These are phyloP conservation scores for Alloscopus bannaensis DNA, from an alignment of 2,888 invertebrate species.

Conservation along the genomic window DNA sequence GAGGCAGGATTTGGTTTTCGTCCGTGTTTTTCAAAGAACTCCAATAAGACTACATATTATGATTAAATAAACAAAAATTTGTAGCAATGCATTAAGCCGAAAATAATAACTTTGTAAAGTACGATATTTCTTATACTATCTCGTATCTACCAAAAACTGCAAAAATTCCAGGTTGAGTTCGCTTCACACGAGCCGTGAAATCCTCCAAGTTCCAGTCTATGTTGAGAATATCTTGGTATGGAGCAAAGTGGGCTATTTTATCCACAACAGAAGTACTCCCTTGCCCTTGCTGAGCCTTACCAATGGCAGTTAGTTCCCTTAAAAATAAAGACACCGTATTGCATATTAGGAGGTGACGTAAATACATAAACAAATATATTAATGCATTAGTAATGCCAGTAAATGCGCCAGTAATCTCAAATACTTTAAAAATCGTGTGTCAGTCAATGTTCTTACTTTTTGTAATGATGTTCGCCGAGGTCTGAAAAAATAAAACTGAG, in stretches of 20 bases:
- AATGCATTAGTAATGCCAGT: too few relatives aligned
- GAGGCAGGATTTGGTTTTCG: slow-evolving; percentile 84
- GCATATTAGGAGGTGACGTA: slow-evolving; percentile 12
- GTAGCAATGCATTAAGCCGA: slow-evolving; percentile 6
- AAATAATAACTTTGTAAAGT: background rate
- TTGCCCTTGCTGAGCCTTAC: slow-evolving; percentile 72
- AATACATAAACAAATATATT: slow-evolving; percentile 12
- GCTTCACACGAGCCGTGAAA: slow-evolving; percentile 81
- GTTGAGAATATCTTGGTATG: slow-evolving; percentile 82
- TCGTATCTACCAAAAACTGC: slow-evolving; percentile 60
- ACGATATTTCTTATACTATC: background rate
- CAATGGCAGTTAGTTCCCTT: slow-evolving; percentile 66
- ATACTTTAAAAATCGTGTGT: background rate
- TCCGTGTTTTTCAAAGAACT: slow-evolving; percentile 84
- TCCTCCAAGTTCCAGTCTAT: slow-evolving; percentile 81
- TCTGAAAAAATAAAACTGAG: slow-evolving; percentile 95
- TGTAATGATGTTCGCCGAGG: slow-evolving; percentile 87
- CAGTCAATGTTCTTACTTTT: slow-evolving; percentile 80
- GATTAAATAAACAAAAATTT: slow-evolving; percentile 2
- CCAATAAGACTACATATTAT: slow-evolving; percentile 82
- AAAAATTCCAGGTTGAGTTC: slow-evolving; percentile 79
- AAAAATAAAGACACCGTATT: slow-evolving; percentile 3
- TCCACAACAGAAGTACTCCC: slow-evolving; percentile 74
- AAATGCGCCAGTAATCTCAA: background rate
- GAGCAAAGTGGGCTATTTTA: slow-evolving; percentile 78